These are phyloP conservation scores for Platypus cylindrus DNA, from an alignment of 2,888 invertebrate species.

Conservation along the genomic window DNA sequence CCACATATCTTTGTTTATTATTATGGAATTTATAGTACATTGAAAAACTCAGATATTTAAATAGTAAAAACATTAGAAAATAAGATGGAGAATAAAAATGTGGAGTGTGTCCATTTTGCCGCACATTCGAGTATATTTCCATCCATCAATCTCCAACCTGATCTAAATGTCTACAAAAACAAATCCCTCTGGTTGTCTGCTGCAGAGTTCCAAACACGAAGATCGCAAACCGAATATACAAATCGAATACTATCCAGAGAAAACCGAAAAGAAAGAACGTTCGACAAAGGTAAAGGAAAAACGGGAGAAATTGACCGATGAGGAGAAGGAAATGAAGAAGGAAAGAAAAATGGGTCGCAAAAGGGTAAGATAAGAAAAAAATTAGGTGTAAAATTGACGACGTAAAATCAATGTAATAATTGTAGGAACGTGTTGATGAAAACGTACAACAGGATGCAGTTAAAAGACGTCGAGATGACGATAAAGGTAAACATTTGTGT, in stretches of 20 bases:
- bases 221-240: constrained; percentile 30
- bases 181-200: constrained; percentile 26
- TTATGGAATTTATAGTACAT: too few species aligned
- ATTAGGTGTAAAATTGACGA: too few species aligned
- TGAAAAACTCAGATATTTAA: too few species aligned
- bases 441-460: constrained; percentile 45
- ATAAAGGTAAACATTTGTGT: constrained; percentile 44
- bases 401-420: too few species aligned
- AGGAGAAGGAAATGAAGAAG: constrained; percentile 67
- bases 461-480: constrained; percentile 69
- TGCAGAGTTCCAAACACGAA: constrained; percentile 39
- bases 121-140: too few species aligned
- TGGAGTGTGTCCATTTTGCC: too few species aligned
- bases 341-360: constrained; percentile 72
- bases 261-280: constrained; percentile 40
- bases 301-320: constrained; percentile 55
- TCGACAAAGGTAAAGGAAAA: constrained; percentile 41
- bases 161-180: neutral
- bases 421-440: constrained; percentile 63
- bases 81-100: too few species aligned
- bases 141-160: neutral
- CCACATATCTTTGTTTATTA: too few species aligned
- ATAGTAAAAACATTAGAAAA: too few species aligned
- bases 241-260: constrained; percentile 30
- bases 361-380: constrained; percentile 53